phyloP scores from a whole-genome alignment of 2,797 vertebrate species.

The Gephyroberyx darwinii region DNA sequence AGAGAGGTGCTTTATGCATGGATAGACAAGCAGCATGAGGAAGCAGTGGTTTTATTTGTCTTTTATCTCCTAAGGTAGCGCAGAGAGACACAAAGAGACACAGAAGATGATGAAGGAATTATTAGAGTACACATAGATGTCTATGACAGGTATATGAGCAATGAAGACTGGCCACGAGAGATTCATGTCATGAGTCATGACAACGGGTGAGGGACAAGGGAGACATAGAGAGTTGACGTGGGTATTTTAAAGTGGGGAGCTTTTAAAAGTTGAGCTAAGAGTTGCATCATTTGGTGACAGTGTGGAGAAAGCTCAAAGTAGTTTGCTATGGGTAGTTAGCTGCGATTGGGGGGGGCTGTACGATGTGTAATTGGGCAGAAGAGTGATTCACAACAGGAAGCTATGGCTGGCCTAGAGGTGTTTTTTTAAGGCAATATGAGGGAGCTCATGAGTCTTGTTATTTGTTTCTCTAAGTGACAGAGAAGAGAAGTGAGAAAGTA shows the following conservation, averaged over 20 bases:
- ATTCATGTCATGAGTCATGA: slow-evolving; percentile 33
- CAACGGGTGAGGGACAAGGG: slow-evolving; percentile 36
- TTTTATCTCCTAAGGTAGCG: slow-evolving; percentile 63
- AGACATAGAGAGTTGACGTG: slow-evolving; percentile 31
- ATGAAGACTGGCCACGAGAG: slow-evolving; percentile 33
- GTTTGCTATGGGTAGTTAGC: slow-evolving; percentile 30
- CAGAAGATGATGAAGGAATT: slow-evolving; percentile 54
- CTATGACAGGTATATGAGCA: slow-evolving; percentile 27
- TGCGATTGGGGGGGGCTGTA: neutral
- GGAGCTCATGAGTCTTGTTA: slow-evolving; percentile 25
- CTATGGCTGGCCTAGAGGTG: slow-evolving; percentile 29
- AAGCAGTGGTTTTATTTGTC: slow-evolving; percentile 62
- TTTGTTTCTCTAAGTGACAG: slow-evolving; percentile 32
- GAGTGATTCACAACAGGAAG: slow-evolving; percentile 40
- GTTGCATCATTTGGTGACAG: slow-evolving; percentile 59
- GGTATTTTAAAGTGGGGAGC: slow-evolving; percentile 42
- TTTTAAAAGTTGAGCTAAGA: slow-evolving; percentile 59
- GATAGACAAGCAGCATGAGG: slow-evolving; percentile 51
- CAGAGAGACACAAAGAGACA: slow-evolving; percentile 43
- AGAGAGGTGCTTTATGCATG: slow-evolving; percentile 74
- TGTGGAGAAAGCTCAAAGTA: slow-evolving; percentile 40
- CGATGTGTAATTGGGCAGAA: slow-evolving; percentile 23
- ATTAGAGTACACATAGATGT: slow-evolving; percentile 35
- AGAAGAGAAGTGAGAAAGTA: slow-evolving; percentile 31
- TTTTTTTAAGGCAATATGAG: slow-evolving; percentile 29